Evolutionary conservation across 2,888 invertebrate genomes (phyloP).

Genomic region (Adela reaumurella): DNA sequence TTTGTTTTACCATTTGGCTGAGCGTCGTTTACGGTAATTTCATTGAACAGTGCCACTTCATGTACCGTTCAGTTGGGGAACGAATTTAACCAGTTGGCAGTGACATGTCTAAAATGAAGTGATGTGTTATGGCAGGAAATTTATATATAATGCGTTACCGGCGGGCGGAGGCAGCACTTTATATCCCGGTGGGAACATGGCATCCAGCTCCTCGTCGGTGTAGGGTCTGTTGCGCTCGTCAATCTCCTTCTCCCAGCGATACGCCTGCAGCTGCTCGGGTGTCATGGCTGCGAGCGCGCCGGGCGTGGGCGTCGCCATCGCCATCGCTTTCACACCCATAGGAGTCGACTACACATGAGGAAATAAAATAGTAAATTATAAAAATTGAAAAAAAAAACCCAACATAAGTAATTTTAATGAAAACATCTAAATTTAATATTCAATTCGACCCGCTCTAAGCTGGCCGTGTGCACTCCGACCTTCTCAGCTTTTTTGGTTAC

Average conservation of each 20-base stretch:
- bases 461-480: too few species aligned
- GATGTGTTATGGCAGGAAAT: too few species aligned
- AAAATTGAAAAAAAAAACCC: constrained; percentile 6
- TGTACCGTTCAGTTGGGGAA: too few species aligned
- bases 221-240: constrained; percentile 96
- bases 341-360: constrained; percentile 60
- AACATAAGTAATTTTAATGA: too few species aligned
- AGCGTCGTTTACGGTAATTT: too few species aligned
- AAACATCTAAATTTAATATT: constrained; percentile 1
- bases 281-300: constrained; percentile 97
- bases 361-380: constrained; percentile 3
- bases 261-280: constrained; percentile 97
- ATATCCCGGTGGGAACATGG: constrained; percentile 97
- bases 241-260: constrained; percentile 97
- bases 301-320: constrained; percentile 96
- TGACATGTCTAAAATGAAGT: too few species aligned
- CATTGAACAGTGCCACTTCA: too few species aligned
- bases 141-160: too few species aligned
- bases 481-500: too few species aligned
- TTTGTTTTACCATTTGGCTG: too few species aligned
- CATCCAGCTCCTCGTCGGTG: constrained; percentile 94
- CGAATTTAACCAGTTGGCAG: too few species aligned
- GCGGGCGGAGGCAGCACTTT: constrained; percentile 95
- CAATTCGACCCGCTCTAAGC: too few species aligned
- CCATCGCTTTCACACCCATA: constrained; percentile 94